A percentile compares a stretch with the other conserved stretches of the same genome.
Evolutionary conservation across 2,113 vertebrate species (phyloP).

Genomic region (Sus scrofa): DNA sequence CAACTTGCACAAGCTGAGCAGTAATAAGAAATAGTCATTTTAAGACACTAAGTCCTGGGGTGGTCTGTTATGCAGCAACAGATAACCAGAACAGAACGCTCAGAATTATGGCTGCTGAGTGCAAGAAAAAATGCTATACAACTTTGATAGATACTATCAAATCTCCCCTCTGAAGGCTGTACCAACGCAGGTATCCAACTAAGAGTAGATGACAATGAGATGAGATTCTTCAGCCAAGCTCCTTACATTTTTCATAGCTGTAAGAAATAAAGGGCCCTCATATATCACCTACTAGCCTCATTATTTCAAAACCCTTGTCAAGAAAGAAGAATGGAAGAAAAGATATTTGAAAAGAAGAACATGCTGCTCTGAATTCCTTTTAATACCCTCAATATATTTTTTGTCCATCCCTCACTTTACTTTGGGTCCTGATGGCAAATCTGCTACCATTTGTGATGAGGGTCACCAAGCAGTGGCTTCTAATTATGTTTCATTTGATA

Average conservation of each 20-base stretch:
- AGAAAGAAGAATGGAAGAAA: conserved; percentile 43
- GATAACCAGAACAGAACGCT: not conserved
- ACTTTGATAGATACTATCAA: not conserved
- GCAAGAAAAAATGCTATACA: not conserved
- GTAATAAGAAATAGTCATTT: not conserved
- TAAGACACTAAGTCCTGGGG: not conserved
- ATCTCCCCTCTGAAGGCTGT: not conserved
- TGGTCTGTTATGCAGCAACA: not conserved
- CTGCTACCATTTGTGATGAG: not conserved
- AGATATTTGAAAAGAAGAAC: conserved; percentile 25
- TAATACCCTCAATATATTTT: not conserved
- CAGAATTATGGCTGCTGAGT: not conserved
- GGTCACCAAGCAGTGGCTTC: not conserved
- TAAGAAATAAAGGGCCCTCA: conserved; percentile 48
- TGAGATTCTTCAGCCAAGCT: not conserved
- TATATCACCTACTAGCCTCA: not conserved
- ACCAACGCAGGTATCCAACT: not conserved
- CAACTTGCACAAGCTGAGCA: not conserved
- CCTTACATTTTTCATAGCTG: conserved; percentile 19
- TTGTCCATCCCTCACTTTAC: conserved; percentile 39
- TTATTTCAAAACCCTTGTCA: conserved; percentile 56
- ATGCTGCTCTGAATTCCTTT: conserved; percentile 22
- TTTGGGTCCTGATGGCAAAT: not conserved
- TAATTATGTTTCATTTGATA: not conserved
- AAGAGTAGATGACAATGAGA: not conserved